These are phyloP conservation scores for Pelvicachromis taeniatus DNA, from an alignment of 2,113 vertebrate species.

Conservation along the genomic window DNA sequence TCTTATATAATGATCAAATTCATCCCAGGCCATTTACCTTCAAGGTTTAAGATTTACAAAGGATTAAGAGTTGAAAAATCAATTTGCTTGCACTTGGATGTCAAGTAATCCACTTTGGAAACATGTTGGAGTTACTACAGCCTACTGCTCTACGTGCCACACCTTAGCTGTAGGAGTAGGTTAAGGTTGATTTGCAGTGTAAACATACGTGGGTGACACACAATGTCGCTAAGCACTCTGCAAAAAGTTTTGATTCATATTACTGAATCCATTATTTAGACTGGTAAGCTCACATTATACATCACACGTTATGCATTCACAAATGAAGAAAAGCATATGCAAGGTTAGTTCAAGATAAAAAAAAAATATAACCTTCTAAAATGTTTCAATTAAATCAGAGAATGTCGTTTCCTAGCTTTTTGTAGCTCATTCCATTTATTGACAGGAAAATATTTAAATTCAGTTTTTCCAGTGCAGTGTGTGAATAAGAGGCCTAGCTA, in stretches of 20 bases:
- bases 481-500: background rate
- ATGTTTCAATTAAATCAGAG: background rate
- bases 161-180: background rate
- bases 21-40: slow-evolving; percentile 56
- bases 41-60: slow-evolving; percentile 60
- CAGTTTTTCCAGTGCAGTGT: background rate
- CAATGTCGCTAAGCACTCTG: background rate
- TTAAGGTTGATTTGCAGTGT: background rate
- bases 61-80: slow-evolving; percentile 66
- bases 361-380: background rate
- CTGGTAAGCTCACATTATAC: background rate
- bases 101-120: slow-evolving; percentile 53
- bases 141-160: background rate
- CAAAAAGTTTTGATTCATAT: background rate
- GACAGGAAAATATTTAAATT: background rate
- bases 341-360: background rate
- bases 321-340: background rate
- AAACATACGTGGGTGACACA: background rate
- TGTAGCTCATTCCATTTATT: background rate
- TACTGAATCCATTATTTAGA: background rate
- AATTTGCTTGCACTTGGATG: slow-evolving; percentile 61
- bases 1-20: slow-evolving; percentile 60
- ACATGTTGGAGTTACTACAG: slow-evolving; percentile 3
- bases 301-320: background rate
- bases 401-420: background rate